These are phyloP conservation scores for Parelbella ahira DNA, from an alignment of 2,888 invertebrate species.

Conservation along the genomic window DNA sequence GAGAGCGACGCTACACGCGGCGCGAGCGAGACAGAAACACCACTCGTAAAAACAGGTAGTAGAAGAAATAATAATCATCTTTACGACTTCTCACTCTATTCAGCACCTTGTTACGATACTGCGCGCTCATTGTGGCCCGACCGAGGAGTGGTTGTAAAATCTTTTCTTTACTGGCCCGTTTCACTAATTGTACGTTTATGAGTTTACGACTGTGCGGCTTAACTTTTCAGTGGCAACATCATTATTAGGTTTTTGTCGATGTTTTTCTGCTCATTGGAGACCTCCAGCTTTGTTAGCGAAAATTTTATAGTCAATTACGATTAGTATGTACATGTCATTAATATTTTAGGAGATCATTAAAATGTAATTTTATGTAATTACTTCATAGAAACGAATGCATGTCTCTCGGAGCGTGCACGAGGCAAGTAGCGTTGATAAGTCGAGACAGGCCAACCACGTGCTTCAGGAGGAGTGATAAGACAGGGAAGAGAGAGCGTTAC, in stretches of 20 bases:
- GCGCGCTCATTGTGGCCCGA: slow-evolving; percentile 78
- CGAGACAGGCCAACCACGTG: too few species aligned
- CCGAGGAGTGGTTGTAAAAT: slow-evolving; percentile 78
- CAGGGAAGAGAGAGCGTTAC: slow-evolving; percentile 71
- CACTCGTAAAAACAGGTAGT: slow-evolving; percentile 81
- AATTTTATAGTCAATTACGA: too few species aligned
- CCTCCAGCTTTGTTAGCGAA: too few species aligned
- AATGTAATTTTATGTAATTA: too few species aligned
- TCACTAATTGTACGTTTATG: slow-evolving; percentile 81
- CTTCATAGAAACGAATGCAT: too few species aligned
- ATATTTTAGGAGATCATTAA: too few species aligned
- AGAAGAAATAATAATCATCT: slow-evolving; percentile 82
- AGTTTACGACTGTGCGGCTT: slow-evolving; percentile 77
- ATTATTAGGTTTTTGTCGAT: slow-evolving; percentile 62
- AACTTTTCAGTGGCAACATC: slow-evolving; percentile 68
- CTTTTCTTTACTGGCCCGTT: slow-evolving; percentile 79
- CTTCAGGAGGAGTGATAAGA: slow-evolving; percentile 66
- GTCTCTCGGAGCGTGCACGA: too few species aligned
- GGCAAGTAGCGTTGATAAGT: too few species aligned
- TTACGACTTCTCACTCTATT: slow-evolving; percentile 82
- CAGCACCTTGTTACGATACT: slow-evolving; percentile 81
- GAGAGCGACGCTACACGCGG: slow-evolving; percentile 37
- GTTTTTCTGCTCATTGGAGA: slow-evolving; percentile 43
- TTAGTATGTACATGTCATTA: too few species aligned
- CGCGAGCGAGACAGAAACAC: slow-evolving; percentile 56